Evolutionary conservation across 1,140 invertebrate species (phyloP).

Genomic region (Atta cephalotes): DNA sequence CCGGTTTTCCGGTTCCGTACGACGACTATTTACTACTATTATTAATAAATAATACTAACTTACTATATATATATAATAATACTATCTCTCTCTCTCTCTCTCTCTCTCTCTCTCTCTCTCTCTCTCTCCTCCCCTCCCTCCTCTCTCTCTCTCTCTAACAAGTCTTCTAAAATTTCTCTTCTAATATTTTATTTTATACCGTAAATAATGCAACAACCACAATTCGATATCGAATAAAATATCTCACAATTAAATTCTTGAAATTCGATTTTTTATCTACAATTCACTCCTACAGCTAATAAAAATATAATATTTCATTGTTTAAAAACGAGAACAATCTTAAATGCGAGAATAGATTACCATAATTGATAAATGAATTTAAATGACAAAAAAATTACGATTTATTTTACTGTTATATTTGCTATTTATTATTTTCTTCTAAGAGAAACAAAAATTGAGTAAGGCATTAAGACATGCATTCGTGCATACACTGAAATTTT

Average conservation of each 20-base stretch:
- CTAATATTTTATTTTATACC: not conserved
- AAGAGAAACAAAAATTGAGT: slow-evolving; percentile 1
- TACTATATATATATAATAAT: too few species aligned
- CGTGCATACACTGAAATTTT: slow-evolving; percentile 8
- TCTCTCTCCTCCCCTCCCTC: not conserved
- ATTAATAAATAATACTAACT: too few species aligned
- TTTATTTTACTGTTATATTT: not conserved
- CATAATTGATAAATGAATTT: not conserved
- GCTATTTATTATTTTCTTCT: not conserved
- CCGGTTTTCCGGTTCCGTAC: too few species aligned
- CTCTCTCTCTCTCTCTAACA: not conserved
- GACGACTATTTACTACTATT: too few species aligned
- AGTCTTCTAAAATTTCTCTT: not conserved
- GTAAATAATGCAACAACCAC: not conserved
- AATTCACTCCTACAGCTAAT: not conserved
- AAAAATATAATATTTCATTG: not conserved
- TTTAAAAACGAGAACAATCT: not conserved
- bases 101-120: not conserved
- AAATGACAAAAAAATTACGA: not conserved
- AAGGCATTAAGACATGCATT: slow-evolving; percentile 21
- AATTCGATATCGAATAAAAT: slow-evolving; percentile 7
- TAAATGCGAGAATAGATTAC: not conserved
- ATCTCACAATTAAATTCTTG: not conserved
- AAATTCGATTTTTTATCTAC: slow-evolving; percentile 2
- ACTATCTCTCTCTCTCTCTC: not conserved